Percentiles rank a stretch among this genome's conserved stretches.
These are phyloP conservation scores for Natrix natrix DNA, from an alignment of 2,797 vertebrate species.

Conservation along the genomic window DNA sequence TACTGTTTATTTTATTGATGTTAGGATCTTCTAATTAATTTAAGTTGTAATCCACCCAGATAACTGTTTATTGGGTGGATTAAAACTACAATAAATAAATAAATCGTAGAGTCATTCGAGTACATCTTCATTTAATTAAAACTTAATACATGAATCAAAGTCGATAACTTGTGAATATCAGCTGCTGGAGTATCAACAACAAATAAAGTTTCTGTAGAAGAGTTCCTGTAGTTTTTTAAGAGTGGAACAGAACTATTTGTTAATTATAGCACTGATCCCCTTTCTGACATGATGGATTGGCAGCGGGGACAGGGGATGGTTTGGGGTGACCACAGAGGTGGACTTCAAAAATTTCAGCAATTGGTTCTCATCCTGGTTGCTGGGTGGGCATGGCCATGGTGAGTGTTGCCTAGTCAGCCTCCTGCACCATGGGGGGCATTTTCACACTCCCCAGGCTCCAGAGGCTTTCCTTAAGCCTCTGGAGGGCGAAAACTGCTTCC, in stretches of 20 bases:
- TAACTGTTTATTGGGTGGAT: neutral
- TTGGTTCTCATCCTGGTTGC: no score
- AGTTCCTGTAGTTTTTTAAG: neutral
- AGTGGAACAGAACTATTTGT: neutral
- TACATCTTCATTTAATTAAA: neutral
- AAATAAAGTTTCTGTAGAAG: neutral
- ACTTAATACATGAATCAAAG: neutral
- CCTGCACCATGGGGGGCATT: no score
- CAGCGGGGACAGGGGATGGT: neutral
- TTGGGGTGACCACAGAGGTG: neutral
- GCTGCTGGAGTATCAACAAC: neutral
- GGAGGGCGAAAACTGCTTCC: no score
- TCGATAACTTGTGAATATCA: neutral
- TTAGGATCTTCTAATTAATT: neutral
- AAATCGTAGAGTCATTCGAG: neutral
- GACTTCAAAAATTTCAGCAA: no score
- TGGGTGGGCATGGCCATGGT: no score
- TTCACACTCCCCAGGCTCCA: no score
- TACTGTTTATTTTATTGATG: neutral
- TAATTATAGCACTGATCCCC: neutral
- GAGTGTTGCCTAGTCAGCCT: no score
- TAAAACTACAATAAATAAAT: neutral
- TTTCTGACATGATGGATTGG: neutral
- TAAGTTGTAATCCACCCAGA: neutral
- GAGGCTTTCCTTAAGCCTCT: no score